Percentiles rank a stretch among this genome's conserved stretches.
These are phyloP conservation scores for Pteronotus mesoamericanus DNA, from an alignment of 2,797 vertebrate species.

Conservation along the genomic window DNA sequence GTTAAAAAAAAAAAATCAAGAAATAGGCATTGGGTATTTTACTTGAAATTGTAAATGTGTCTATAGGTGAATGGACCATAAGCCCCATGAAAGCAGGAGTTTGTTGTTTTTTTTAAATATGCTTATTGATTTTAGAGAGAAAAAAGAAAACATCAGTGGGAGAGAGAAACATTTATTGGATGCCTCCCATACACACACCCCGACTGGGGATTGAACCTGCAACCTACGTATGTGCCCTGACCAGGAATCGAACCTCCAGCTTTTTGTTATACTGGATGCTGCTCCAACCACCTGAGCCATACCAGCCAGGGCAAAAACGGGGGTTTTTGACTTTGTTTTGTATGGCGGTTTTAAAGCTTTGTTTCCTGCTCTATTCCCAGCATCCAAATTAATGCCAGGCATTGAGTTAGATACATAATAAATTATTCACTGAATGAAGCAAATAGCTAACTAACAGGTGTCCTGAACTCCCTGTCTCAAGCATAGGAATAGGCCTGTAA, in stretches of 20 bases:
- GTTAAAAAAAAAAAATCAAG: background rate
- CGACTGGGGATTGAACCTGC: background rate
- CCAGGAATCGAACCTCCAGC: background rate
- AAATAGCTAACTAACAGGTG: background rate
- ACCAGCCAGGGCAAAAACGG: background rate
- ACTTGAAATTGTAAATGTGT: conserved; percentile 43
- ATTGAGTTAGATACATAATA: background rate
- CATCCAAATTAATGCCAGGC: background rate
- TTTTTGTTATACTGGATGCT: background rate
- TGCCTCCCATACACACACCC: background rate
- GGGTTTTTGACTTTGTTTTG: conserved; percentile 26
- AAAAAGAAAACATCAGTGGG: background rate
- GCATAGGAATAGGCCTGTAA: background rate
- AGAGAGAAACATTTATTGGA: background rate
- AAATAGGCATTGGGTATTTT: conserved; percentile 40
- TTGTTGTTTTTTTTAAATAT: too few species aligned
- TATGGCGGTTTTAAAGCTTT: too few species aligned
- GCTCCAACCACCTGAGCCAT: background rate
- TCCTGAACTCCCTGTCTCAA: background rate
- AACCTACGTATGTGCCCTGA: background rate
- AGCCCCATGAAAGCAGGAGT: background rate
- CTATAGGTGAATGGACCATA: background rate
- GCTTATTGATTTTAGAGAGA: background rate
- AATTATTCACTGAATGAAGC: background rate
- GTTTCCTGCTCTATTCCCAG: background rate